Base-by-base conservation (phyloP, 1,140 invertebrate species). In the Musca vetustissima region DNA sequence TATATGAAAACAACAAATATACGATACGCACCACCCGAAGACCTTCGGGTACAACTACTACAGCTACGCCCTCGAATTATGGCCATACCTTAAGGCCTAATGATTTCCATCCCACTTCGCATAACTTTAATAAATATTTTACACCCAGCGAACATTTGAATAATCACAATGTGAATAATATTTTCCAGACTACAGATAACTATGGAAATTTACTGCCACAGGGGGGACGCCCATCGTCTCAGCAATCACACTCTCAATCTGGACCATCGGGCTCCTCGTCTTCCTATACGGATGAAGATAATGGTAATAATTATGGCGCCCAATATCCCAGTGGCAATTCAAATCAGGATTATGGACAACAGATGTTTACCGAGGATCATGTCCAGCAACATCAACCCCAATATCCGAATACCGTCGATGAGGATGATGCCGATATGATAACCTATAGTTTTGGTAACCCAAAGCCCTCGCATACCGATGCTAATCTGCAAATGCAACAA, bases 141-240 rank as follows among this genome's bases (percentile, higher is more conserved):
- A 80, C 80, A 6, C 78, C 78, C 0, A 81, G 73, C 72, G 77
- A 78, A 9, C 80, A 81, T 71, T 70, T 82, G 7, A 71, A 70
- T 19, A 76, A 82, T 13, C 68, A 76, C 11, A 82, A 82, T 69
- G 80, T 73, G 9, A 79, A 82, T 50, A 69, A 71, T 1, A 57
- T 82, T 0, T 78, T 78, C 57, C 73, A 78, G 36, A 70, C 73
- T 0, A 72, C 70, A 0, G 78, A 81, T 47, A 74, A 71, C 15
- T 82, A 79, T 76, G 64, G 73, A 36, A 77, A 71, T 52, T 14
- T 79, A 2, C 13, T 43, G 36, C 11, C 36, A n/a, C n/a, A n/a
- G 48, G 59, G 13, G 19, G 65, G 0, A 66, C 55, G 1, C 25
- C 32, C 25, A 13, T 78, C 57, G 76, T 76, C 43, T 74, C 79